Evolutionary conservation across 2,113 vertebrate genomes (phyloP), one percentile per base, ranked within the genome.

Genomic region (Synchiropus splendidus): DNA sequence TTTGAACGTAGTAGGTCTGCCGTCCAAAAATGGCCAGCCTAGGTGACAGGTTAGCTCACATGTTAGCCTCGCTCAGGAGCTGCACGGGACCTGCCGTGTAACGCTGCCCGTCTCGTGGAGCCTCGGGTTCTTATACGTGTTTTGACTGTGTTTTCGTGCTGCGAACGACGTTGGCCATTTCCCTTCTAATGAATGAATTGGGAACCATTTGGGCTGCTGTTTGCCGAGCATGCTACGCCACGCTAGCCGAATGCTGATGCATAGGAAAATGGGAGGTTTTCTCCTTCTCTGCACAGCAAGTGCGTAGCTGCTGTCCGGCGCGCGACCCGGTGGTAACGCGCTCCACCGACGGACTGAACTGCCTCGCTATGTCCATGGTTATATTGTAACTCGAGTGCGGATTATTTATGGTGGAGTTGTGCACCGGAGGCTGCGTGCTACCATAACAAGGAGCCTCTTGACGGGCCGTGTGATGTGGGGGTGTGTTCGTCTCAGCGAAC

Each of bases 241-340:
- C 72, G 78, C 78, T 83, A 78, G 78, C 78, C 60, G 80, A 79
- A 64, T 83, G 80, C 74, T 83, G 84, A 86, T 81, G 83, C 81
- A 81, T 82, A 75, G 77, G 78, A 84, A 83, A 81, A 85, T 77
- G 78, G 82, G 80, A 87, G 83, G 84, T 85, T 87, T 83, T 68
- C 75, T 81, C 63, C 82, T 68, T 85, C 80, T 75, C 70, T 66
- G 60, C 67, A 59, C 70, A 80, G 73, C 61, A 72, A 74, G 49
- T 78, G 75, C 81, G 79, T 67, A 79, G 78, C 59, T 75, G 64
- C 36, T 57, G 57, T 35, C 67, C 63, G 71, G 51, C 49, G 47
- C 30, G 41, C 27, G 38, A 35, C 3, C 38, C 41, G 54, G 13
- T 18, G 10, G 41, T 42, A 12, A 32, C 14, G 14, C 31, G 13